Percentiles rank a stretch among this genome's conserved stretches.
Conservation (phyloP, 2,888 invertebrate species). For the Molanna angustata region DNA sequence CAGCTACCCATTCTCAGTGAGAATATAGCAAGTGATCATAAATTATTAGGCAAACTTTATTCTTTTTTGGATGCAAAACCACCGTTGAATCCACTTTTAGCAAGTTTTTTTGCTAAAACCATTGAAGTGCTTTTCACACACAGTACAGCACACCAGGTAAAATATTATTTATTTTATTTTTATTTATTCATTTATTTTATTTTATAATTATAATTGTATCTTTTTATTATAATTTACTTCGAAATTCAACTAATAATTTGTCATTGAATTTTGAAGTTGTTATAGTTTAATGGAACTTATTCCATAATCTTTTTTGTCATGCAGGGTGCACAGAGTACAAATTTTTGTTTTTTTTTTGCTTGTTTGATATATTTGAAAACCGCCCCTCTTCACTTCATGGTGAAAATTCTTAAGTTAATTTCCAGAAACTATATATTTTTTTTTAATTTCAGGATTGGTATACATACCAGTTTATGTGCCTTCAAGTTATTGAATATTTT, state of each 20-base stretch:
- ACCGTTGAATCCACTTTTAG: conserved; percentile 88
- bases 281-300: too few species aligned
- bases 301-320: too few species aligned
- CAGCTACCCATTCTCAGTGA: conserved; percentile 83
- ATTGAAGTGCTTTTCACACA: conserved; percentile 85
- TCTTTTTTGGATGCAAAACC: conserved; percentile 84
- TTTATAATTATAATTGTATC: conserved; percentile 16
- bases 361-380: too few species aligned
- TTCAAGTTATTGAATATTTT: conserved; percentile 89
- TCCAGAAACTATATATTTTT: too few species aligned
- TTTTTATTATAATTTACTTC: too few species aligned
- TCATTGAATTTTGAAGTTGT: too few species aligned
- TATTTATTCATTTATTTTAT: background rate
- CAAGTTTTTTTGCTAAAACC: conserved; percentile 95
- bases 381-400: too few species aligned
- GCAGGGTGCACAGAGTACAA: too few species aligned
- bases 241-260: too few species aligned
- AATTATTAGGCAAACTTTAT: conserved; percentile 80
- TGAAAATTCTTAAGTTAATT: too few species aligned
- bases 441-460: conserved; percentile 78
- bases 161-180: conserved; percentile 12
- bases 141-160: conserved; percentile 70
- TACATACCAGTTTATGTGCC: conserved; percentile 87
- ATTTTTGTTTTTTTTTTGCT: too few species aligned
- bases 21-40: conserved; percentile 75